phyloP scores from a whole-genome alignment of 2,113 vertebrate genomes.

The Camelus dromedarius region DNA sequence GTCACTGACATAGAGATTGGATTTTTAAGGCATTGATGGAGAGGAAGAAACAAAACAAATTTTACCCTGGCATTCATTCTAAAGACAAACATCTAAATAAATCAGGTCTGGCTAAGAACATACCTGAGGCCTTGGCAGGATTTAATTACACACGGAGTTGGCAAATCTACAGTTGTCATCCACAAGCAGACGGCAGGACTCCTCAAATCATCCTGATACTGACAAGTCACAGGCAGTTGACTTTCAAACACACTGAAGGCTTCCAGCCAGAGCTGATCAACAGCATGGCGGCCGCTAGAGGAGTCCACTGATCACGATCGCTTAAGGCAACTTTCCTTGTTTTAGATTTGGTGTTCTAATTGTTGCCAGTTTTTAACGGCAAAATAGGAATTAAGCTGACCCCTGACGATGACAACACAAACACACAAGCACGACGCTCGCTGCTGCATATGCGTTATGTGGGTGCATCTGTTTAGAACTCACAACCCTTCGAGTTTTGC shows the following conservation, averaged over 20 bases:
- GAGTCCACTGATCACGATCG: not conserved
- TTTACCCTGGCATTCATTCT: conserved; percentile 62
- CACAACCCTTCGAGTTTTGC: not conserved
- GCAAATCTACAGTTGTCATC: conserved; percentile 10
- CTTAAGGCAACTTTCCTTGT: not conserved
- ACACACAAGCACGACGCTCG: not conserved
- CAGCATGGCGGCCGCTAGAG: rapidly evolving
- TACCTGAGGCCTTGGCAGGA: conserved; percentile 21
- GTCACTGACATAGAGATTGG: conserved; percentile 79
- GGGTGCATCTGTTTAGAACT: not conserved
- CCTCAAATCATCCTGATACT: not conserved
- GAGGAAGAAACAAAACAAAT: conserved; percentile 76
- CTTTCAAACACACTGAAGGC: not conserved
- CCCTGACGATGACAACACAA: not conserved
- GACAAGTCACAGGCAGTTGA: not conserved
- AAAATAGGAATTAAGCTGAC: not conserved
- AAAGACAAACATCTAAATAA: conserved; percentile 71
- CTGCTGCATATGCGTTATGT: not conserved
- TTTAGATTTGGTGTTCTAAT: not conserved
- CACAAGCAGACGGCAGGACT: not conserved
- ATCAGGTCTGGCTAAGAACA: conserved; percentile 59
- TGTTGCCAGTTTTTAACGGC: not conserved
- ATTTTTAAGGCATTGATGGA: conserved; percentile 80
- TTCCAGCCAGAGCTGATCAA: not conserved
- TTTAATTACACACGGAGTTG: conserved; percentile 40